Evolutionary conservation across 2,888 invertebrate genomes (phyloP).

Genomic region (Lepas anatifera): DNA sequence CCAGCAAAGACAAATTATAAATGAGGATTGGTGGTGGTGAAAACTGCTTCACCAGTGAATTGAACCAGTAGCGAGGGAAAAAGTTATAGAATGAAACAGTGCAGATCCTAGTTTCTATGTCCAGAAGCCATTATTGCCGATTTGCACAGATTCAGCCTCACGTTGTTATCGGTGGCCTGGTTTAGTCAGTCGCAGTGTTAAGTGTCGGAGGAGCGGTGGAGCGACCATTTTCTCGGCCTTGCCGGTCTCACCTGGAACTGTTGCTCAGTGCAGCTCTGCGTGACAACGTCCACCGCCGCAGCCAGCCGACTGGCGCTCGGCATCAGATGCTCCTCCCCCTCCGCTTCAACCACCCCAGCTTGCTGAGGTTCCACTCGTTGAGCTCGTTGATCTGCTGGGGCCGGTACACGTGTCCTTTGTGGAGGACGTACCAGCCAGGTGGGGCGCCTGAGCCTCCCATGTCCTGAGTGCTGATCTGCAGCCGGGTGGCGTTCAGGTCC

Average conservation of each 20-base stretch:
- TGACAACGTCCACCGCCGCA: neutral
- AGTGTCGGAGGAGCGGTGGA: too few species aligned
- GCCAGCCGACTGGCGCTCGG: neutral
- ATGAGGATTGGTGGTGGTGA: too few species aligned
- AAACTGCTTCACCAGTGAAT: too few species aligned
- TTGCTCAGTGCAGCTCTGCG: neutral
- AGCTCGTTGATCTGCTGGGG: neutral
- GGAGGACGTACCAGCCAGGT: constrained; percentile 1
- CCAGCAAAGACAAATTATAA: too few species aligned
- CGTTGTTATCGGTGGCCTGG: too few species aligned
- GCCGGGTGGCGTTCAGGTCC: neutral
- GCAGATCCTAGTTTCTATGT: too few species aligned
- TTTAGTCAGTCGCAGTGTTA: too few species aligned
- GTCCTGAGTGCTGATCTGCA: neutral
- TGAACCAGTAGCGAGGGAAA: too few species aligned
- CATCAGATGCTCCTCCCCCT: neutral
- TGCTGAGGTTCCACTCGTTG: neutral
- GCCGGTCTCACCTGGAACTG: neutral
- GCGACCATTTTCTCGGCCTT: too few species aligned
- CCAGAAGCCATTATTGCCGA: too few species aligned
- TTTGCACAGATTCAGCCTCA: too few species aligned
- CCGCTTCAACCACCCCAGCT: constrained; percentile 10
- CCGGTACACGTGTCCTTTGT: neutral
- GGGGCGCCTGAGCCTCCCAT: neutral
- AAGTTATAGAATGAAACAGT: too few species aligned